Percentiles rank a stretch among this genome's conserved stretches.
These are phyloP conservation scores for Ctenopoma kingsleyae DNA, from an alignment of 2,797 vertebrate species.

Conservation along the genomic window DNA sequence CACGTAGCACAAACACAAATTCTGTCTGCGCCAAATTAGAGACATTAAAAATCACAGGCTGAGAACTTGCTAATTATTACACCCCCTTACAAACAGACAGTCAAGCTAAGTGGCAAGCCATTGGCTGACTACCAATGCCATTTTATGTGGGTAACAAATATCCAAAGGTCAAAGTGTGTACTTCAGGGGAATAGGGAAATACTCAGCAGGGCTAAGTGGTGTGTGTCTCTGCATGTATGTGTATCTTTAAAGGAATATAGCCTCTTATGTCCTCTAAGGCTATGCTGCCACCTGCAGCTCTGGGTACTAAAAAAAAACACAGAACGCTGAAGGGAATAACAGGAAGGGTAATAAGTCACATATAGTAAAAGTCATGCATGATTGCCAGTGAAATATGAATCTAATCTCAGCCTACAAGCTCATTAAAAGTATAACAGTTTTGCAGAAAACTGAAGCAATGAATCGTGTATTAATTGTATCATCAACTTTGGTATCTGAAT, in stretches of 20 bases:
- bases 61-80: constrained; percentile 88
- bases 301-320: constrained; percentile 73
- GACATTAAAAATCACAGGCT: constrained; percentile 78
- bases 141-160: constrained; percentile 86
- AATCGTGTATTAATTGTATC: background rate
- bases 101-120: constrained; percentile 61
- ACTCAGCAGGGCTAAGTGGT: constrained; percentile 72
- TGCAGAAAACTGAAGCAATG: constrained; percentile 3
- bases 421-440: constrained; percentile 29
- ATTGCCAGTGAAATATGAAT: constrained; percentile 31
- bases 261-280: constrained; percentile 83
- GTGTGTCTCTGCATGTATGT: constrained; percentile 58
- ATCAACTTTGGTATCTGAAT: constrained; percentile 5
- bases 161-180: constrained; percentile 88
- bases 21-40: constrained; percentile 80
- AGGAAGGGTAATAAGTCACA: constrained; percentile 31
- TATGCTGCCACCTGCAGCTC: constrained; percentile 95
- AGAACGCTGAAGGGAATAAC: constrained; percentile 28
- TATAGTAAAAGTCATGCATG: constrained; percentile 31
- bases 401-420: constrained; percentile 15
- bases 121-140: constrained; percentile 85
- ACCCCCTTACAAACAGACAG: constrained; percentile 79
- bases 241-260: constrained; percentile 71
- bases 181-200: constrained; percentile 74
- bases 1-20: constrained; percentile 80